phyloP scores from a whole-genome alignment of 2,113 vertebrate species.

The Ascaphus truei region DNA sequence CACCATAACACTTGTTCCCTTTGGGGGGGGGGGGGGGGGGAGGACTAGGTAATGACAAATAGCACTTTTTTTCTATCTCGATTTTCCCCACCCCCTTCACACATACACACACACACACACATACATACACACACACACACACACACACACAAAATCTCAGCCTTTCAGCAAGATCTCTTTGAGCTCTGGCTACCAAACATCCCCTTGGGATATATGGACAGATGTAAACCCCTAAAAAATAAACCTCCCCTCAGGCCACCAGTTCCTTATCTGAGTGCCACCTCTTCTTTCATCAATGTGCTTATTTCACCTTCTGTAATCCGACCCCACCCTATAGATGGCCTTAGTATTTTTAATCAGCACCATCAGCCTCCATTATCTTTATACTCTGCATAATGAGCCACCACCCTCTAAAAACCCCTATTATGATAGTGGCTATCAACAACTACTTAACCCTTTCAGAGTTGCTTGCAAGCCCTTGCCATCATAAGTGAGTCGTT shows the following conservation, averaged over 20 bases:
- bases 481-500: too few relatives aligned
- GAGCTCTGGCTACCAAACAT: neutral
- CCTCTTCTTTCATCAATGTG: neutral
- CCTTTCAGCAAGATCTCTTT: neutral
- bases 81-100: neutral
- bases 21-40: neutral
- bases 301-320: neutral
- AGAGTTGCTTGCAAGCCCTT: too few relatives aligned
- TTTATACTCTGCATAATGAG: too few relatives aligned
- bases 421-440: too few relatives aligned
- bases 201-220: conserved; percentile 10
- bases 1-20: conserved; percentile 41
- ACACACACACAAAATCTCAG: conserved; percentile 10
- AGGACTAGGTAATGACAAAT: neutral
- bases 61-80: conserved; percentile 11
- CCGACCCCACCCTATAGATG: neutral
- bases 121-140: conserved; percentile 3
- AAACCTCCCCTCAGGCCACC: neutral
- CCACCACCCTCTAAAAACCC: too few relatives aligned
- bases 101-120: conserved; percentile 18
- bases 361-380: neutral
- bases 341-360: neutral
- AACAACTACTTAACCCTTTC: too few relatives aligned
- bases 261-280: neutral
- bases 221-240: neutral